A percentile compares a stretch with the other conserved stretches of the same genome.
These are phyloP conservation scores for Lonchura striata DNA, from an alignment of 2,113 vertebrate genomes.

Conservation along the genomic window DNA sequence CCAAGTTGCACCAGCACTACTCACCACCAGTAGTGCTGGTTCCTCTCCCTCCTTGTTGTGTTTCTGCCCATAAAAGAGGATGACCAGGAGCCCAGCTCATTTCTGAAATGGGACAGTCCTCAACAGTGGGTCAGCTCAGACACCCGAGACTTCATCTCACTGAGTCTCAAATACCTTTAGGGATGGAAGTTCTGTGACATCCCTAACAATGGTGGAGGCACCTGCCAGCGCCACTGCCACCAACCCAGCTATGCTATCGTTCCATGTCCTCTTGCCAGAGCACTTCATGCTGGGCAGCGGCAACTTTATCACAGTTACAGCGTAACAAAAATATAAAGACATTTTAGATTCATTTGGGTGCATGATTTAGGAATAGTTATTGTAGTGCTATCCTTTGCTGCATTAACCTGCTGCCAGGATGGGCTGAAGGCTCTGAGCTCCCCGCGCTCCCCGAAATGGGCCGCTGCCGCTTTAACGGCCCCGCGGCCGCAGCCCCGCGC, in stretches of 20 bases:
- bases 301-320: neutral
- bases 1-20: neutral
- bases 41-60: neutral
- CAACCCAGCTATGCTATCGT: no score
- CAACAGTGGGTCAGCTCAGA: neutral
- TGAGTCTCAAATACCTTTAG: neutral
- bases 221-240: neutral
- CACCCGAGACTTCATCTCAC: neutral
- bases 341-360: neutral
- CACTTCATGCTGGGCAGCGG: neutral
- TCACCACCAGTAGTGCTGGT: neutral
- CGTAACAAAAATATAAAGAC: neutral
- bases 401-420: neutral
- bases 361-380: no score
- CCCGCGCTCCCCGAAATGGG: neutral
- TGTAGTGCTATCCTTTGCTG: neutral
- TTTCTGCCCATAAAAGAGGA: neutral
- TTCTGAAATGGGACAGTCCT: accelerated
- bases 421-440: neutral
- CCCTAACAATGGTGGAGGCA: neutral
- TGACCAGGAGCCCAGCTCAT: neutral
- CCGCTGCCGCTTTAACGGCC: slow-evolving; percentile 72
- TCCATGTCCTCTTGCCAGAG: no score
- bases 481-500: neutral
- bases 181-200: neutral